Evolutionary conservation across 2,797 vertebrate species (phyloP).

Genomic region (Bucorvus abyssinicus): DNA sequence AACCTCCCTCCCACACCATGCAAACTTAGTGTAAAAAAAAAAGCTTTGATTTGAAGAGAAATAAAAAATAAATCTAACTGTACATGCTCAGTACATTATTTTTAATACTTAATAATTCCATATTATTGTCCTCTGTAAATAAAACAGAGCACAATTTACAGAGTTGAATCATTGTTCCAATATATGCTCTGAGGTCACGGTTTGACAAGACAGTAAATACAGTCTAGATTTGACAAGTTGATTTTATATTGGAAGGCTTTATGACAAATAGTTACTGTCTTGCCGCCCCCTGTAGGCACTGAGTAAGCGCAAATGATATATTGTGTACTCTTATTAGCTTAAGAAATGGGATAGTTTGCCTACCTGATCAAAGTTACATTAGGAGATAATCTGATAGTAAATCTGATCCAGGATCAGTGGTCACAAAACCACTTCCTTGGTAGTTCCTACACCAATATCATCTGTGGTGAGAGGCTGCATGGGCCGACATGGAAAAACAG

Average conservation of each 20-base stretch:
- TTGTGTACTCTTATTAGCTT: constrained; percentile 12
- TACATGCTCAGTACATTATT: not conserved
- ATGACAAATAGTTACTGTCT: not conserved
- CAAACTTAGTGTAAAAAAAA: not conserved
- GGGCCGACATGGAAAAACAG: not conserved
- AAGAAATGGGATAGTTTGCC: constrained; percentile 20
- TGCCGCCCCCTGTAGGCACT: not conserved
- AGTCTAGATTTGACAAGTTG: not conserved
- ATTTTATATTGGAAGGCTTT: constrained; percentile 11
- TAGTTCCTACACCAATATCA: not conserved
- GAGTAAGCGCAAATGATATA: not conserved
- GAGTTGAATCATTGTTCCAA: not conserved
- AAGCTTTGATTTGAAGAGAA: not conserved
- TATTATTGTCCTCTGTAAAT: not conserved
- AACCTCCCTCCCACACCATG: not conserved
- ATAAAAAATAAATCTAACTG: not conserved
- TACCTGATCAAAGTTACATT: constrained; percentile 31
- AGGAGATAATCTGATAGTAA: constrained; percentile 10
- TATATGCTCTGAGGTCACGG: not conserved
- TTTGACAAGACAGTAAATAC: constrained; percentile 12
- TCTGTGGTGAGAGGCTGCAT: not conserved
- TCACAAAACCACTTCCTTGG: constrained; percentile 9
- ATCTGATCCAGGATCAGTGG: not conserved
- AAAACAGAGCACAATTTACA: not conserved
- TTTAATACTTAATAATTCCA: not conserved